Conservation (phyloP, 2,888 invertebrate genomes). For the Acleris literana region DNA sequence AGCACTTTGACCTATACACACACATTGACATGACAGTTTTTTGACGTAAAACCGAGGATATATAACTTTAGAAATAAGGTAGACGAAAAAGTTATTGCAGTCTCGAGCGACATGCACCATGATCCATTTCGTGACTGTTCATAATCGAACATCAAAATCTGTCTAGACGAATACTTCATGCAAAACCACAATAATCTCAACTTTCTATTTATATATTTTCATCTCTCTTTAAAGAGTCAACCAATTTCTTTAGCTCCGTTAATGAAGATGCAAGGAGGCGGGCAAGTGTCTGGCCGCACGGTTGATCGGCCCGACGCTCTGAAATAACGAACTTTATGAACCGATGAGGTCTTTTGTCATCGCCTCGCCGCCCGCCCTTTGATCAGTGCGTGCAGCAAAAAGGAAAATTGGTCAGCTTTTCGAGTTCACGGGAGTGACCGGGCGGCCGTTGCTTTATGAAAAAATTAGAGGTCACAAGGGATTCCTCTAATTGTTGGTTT, state of each 20-base stretch:
- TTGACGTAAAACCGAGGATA: neutral
- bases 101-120: neutral
- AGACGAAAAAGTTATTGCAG: slow-evolving; percentile 4
- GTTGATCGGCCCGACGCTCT: slow-evolving; percentile 45
- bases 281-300: neutral
- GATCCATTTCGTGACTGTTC: slow-evolving; percentile 22
- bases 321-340: slow-evolving; percentile 65
- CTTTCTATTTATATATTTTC: slow-evolving; percentile 5
- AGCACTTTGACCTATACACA: too few relatives aligned
- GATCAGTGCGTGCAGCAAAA: slow-evolving; percentile 72
- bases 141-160: slow-evolving; percentile 12
- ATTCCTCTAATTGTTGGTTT: neutral
- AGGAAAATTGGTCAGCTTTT: slow-evolving; percentile 74
- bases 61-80: neutral
- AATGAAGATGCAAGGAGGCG: slow-evolving; percentile 30
- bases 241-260: slow-evolving; percentile 18
- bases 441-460: slow-evolving; percentile 42
- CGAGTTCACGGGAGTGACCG: slow-evolving; percentile 55
- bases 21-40: neutral
- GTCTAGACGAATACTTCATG: slow-evolving; percentile 4
- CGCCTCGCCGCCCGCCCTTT: slow-evolving; percentile 64
- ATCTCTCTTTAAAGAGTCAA: neutral
- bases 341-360: slow-evolving; percentile 60
- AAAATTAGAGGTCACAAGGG: slow-evolving; percentile 6
- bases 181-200: neutral